A percentile compares a stretch with the other conserved stretches of the same genome.
These are phyloP conservation scores for Scaptomyza parva DNA, from an alignment of 2,888 invertebrate species.

Conservation along the genomic window DNA sequence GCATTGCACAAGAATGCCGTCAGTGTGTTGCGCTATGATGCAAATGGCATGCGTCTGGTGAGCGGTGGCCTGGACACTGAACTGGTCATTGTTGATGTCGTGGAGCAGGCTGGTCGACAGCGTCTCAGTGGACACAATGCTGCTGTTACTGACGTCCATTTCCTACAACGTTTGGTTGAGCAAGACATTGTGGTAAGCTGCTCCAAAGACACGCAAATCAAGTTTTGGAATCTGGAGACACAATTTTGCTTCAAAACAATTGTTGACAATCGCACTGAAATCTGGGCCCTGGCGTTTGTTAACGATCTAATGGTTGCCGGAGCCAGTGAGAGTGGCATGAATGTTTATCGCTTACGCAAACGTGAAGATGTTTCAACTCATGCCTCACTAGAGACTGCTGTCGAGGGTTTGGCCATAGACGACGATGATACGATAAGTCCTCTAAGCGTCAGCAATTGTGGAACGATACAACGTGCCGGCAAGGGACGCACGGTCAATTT, in stretches of 20 bases:
- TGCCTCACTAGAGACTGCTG: constrained; percentile 85
- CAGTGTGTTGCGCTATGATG: constrained; percentile 93
- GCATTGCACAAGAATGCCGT: constrained; percentile 95
- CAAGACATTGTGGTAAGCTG: constrained; percentile 89
- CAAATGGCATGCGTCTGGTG: constrained; percentile 92
- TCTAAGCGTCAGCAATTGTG: constrained; percentile 91
- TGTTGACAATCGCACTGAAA: constrained; percentile 94
- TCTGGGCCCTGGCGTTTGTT: constrained; percentile 93
- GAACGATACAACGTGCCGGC: constrained; percentile 91
- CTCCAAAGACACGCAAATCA: constrained; percentile 97
- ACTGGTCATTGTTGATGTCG: constrained; percentile 97
- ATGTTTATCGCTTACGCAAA: constrained; percentile 92
- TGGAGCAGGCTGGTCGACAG: constrained; percentile 95
- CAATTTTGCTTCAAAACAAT: constrained; percentile 98
- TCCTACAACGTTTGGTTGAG: constrained; percentile 86
- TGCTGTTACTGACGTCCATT: constrained; percentile 92
- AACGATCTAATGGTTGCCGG: constrained; percentile 95
- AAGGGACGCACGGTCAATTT: constrained; percentile 92
- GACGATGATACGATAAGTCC: constrained; percentile 86
- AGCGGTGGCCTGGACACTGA: constrained; percentile 96
- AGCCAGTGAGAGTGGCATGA: constrained; percentile 92
- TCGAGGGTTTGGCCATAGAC: constrained; percentile 82
- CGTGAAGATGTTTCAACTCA: constrained; percentile 84
- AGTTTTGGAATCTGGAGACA: constrained; percentile 98
- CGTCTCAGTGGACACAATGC: constrained; percentile 97